phyloP scores from a whole-genome alignment of 2,797 vertebrate genomes.

The Poeciliopsis presidionis region DNA sequence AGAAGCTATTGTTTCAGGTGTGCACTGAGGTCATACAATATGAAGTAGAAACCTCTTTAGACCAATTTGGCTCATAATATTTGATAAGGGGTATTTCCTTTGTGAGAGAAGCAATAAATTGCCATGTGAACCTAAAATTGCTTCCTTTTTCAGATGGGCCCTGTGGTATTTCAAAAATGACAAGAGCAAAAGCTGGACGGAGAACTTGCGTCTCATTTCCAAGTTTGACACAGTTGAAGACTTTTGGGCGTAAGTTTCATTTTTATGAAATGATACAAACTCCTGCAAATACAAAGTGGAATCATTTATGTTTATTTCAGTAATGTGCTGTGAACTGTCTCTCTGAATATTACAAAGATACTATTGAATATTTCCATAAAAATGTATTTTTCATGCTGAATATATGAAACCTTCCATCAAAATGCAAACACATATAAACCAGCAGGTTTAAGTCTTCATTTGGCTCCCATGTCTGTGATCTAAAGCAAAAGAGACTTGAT shows the following conservation, averaged over 20 bases:
- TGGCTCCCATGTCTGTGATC: neutral
- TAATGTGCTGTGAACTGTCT: neutral
- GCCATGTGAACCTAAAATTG: neutral
- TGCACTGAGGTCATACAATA: constrained; percentile 18
- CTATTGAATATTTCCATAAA: neutral
- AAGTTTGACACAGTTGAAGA: constrained; percentile 88
- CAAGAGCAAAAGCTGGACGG: constrained; percentile 87
- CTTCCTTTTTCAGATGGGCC: constrained; percentile 78
- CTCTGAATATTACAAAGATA: neutral
- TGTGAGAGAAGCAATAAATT: neutral
- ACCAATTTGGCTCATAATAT: neutral
- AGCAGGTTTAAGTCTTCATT: neutral
- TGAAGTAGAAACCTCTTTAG: neutral
- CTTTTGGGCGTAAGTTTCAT: constrained; percentile 86
- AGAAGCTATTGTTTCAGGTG: constrained; percentile 36
- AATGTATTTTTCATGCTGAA: neutral
- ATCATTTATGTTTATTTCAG: neutral
- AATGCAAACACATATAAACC: neutral
- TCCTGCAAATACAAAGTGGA: neutral
- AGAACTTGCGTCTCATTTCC: constrained; percentile 86
- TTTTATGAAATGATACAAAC: neutral
- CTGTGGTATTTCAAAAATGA: constrained; percentile 90
- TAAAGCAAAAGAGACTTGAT: neutral
- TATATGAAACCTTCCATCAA: neutral
- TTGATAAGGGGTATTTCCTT: neutral